Conservation (phyloP, 2,888 invertebrate genomes). For the Craniophora ligustri region DNA sequence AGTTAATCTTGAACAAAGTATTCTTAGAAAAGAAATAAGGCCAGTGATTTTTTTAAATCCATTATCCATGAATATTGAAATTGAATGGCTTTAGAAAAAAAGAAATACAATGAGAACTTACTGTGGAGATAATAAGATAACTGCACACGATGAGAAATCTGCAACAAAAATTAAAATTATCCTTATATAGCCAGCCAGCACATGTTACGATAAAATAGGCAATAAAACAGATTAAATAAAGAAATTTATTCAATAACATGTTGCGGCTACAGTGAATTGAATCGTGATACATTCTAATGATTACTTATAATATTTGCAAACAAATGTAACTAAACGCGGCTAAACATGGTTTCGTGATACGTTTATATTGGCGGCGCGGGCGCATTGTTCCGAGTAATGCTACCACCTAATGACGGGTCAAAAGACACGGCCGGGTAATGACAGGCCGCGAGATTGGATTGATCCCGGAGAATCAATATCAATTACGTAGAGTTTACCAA, state of each 20-base stretch:
- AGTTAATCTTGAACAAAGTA: slow-evolving; percentile 40
- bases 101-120: slow-evolving; percentile 56
- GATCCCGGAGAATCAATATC: slow-evolving; percentile 71
- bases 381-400: slow-evolving; percentile 63
- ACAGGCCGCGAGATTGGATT: slow-evolving; percentile 74
- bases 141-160: slow-evolving; percentile 75
- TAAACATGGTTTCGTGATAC: slow-evolving; percentile 68
- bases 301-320: slow-evolving; percentile 63
- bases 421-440: slow-evolving; percentile 82
- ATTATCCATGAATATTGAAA: slow-evolving; percentile 33
- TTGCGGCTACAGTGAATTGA: slow-evolving; percentile 62
- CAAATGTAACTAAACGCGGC: slow-evolving; percentile 69
- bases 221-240: slow-evolving; percentile 53
- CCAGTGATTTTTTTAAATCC: slow-evolving; percentile 25
- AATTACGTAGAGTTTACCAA: slow-evolving; percentile 60
- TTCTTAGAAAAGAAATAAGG: slow-evolving; percentile 31
- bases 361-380: slow-evolving; percentile 50
- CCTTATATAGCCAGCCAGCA: slow-evolving; percentile 12
- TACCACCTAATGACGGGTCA: slow-evolving; percentile 74
- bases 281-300: slow-evolving; percentile 75
- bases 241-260: slow-evolving; percentile 59
- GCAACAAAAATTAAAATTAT: slow-evolving; percentile 66
- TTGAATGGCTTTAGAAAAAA: slow-evolving; percentile 21
- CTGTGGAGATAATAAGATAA: slow-evolving; percentile 67
- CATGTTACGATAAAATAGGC: slow-evolving; percentile 12